phyloP scores from a whole-genome alignment of 2,888 invertebrate species.

The Drosophila seclusa region DNA sequence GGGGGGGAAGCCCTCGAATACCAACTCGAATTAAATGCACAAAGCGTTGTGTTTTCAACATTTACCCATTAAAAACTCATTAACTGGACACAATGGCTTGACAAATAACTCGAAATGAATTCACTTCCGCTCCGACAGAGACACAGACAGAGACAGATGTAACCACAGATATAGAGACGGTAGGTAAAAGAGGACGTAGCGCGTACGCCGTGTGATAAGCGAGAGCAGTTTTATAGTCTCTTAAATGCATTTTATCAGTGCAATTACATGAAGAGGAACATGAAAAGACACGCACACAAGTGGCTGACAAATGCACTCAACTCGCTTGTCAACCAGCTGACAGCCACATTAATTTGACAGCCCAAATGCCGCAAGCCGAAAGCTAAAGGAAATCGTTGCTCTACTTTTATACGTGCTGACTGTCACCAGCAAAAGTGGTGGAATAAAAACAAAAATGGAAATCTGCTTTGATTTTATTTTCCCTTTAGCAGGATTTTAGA shows the following conservation, averaged over 20 bases:
- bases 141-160: conserved; percentile 1
- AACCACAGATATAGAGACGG: no score
- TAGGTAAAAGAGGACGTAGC: conserved; percentile 23
- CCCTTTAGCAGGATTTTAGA: background rate
- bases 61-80: conserved; percentile 78
- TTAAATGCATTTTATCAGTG: conserved; percentile 70
- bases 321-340: conserved; percentile 33
- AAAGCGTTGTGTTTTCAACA: conserved; percentile 65
- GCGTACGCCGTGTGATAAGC: conserved; percentile 53
- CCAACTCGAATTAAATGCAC: conserved; percentile 57
- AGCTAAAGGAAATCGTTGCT: conserved; percentile 11
- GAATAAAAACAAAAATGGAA: background rate
- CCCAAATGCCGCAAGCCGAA: conserved; percentile 25
- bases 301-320: conserved; percentile 50
- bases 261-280: conserved; percentile 45
- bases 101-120: conserved; percentile 74
- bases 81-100: conserved; percentile 72
- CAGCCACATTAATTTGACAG: conserved; percentile 62
- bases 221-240: conserved; percentile 45
- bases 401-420: background rate
- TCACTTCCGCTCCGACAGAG: conserved; percentile 49
- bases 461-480: background rate
- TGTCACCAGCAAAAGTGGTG: background rate
- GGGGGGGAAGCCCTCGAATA: conserved; percentile 14
- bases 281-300: conserved; percentile 26